These are phyloP conservation scores for Microhierax caerulescens DNA, from an alignment of 2,797 vertebrate genomes.

Conservation along the genomic window DNA sequence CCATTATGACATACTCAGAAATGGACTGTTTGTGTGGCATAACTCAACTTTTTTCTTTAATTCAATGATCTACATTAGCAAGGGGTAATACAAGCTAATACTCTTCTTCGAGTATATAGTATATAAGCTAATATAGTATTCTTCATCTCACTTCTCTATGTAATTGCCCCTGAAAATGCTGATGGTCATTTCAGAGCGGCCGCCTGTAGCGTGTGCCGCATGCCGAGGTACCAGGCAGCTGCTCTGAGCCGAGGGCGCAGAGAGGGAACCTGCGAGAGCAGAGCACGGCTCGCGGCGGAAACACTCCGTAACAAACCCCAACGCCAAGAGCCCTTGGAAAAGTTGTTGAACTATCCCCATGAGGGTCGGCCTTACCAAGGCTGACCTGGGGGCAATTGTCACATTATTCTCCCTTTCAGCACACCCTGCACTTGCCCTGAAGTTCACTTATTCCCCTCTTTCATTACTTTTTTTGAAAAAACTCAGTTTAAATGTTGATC, in stretches of 20 bases:
- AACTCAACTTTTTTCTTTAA: background rate
- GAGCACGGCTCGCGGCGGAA: background rate
- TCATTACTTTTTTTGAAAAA: background rate
- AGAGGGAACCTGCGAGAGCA: background rate
- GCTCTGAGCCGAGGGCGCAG: fast-evolving
- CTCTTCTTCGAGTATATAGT: background rate
- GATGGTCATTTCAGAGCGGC: background rate
- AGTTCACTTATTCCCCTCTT: background rate
- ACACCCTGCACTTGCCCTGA: background rate
- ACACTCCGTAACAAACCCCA: background rate
- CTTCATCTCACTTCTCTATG: background rate
- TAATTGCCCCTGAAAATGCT: background rate
- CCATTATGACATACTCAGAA: background rate
- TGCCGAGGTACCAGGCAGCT: background rate
- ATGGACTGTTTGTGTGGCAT: background rate
- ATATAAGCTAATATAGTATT: background rate
- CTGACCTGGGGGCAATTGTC: background rate
- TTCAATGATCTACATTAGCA: background rate
- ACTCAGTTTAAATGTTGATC: background rate
- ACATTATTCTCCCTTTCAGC: background rate
- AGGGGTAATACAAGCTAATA: background rate
- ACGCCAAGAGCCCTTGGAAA: background rate
- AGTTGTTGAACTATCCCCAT: background rate
- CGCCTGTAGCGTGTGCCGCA: background rate
- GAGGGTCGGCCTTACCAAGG: background rate